Percentiles rank a stretch among this genome's conserved stretches.
phyloP scores from a whole-genome alignment of 1,140 invertebrate genomes.

The Achatina immaculata region DNA sequence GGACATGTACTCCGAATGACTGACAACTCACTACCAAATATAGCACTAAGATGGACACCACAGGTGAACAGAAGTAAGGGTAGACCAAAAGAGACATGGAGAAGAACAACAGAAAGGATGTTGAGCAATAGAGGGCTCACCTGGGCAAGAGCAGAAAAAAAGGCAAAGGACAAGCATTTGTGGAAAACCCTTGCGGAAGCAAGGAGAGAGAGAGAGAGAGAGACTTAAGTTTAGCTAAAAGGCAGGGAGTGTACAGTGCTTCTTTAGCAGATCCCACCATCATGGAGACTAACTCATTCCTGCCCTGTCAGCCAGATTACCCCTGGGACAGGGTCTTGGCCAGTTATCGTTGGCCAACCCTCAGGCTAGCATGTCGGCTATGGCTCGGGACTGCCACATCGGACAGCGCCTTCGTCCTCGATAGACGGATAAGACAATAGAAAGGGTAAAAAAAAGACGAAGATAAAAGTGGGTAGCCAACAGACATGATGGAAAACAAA shows the following conservation, averaged over 20 bases:
- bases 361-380: no score
- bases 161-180: neutral
- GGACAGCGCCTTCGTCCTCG: no score
- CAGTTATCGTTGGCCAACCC: no score
- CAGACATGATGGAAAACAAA: no score
- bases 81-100: neutral
- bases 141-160: neutral
- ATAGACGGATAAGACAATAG: neutral
- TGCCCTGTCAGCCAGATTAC: no score
- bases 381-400: no score
- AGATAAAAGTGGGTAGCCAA: neutral
- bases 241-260: no score
- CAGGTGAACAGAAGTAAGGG: neutral
- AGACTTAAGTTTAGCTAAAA: neutral
- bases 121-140: neutral
- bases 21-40: no score
- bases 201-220: conserved; percentile 15
- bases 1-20: no score
- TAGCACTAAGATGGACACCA: neutral
- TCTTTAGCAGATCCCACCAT: no score
- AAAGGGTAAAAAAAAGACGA: neutral
- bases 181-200: neutral
- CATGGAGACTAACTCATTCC: no score
- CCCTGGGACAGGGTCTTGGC: no score
- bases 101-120: neutral